Percentiles rank a stretch among this genome's conserved stretches.
These are phyloP conservation scores for Callipepla californica DNA, from an alignment of 2,113 vertebrate species.

Conservation along the genomic window DNA sequence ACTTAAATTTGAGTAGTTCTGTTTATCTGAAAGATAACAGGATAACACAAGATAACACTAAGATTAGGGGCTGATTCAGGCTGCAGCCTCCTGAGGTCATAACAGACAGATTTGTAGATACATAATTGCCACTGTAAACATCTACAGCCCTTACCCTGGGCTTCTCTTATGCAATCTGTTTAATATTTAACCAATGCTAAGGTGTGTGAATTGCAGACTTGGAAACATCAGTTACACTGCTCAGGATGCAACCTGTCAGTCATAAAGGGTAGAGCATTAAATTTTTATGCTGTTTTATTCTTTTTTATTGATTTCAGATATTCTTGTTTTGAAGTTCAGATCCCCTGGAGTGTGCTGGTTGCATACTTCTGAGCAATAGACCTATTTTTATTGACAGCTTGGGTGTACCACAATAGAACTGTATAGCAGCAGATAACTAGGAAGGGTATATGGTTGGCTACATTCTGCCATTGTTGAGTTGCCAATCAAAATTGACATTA, in stretches of 20 bases:
- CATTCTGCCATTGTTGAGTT: conserved; percentile 27
- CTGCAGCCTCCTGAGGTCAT: neutral
- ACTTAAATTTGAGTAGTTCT: neutral
- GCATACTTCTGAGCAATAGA: accelerated
- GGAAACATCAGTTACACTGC: neutral
- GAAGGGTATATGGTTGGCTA: neutral
- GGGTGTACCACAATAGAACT: neutral
- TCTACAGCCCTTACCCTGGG: neutral
- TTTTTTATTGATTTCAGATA: neutral
- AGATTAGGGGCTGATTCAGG: neutral
- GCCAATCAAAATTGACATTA: conserved; percentile 48
- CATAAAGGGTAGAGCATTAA: neutral
- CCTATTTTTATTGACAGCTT: neutral
- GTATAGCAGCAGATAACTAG: neutral
- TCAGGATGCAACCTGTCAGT: neutral
- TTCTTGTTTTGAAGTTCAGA: neutral
- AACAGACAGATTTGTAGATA: neutral
- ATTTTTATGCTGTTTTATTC: neutral
- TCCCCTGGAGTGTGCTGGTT: neutral
- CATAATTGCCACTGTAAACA: neutral
- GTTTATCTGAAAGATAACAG: neutral
- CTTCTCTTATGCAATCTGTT: neutral
- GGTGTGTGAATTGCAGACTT: accelerated
- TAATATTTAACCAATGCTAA: neutral
- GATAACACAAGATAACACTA: neutral